Base-by-base conservation (phyloP, 2,113 vertebrate genomes). In the Saccopteryx leptura region DNA sequence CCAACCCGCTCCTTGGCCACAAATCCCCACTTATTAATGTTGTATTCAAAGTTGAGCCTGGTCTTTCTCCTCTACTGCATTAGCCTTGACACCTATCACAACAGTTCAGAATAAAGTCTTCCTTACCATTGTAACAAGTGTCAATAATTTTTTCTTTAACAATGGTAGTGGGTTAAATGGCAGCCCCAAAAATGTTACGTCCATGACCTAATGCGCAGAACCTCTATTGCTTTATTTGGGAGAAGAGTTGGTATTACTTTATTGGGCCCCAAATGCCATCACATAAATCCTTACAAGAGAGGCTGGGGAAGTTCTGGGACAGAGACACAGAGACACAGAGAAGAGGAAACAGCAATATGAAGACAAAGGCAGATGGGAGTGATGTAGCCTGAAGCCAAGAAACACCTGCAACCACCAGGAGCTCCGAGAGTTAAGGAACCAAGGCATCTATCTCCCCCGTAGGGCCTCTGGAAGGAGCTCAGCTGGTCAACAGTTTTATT, bases 141-240 rank as follows among this genome's bases (percentile, higher is more conserved):
- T 84, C 52, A 88, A 80, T 33, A 79, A 61, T n/a, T 54, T 74
- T 58, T 88, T 54, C 63, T 81, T 92, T 90, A 82, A 85, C 50
- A 88, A 56, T 6, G 11, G 17, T 71, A 92, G 56, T 31, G 8
- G 50, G 13, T 86, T 86, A 39, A 94, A 86, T 2, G 88, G 66
- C 66, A 50, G 15, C 5, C 66, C 28, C n/a, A 0, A 18, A 71
- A 84, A 63, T 58, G n/a, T 50, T 58, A 52, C 5, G 0, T 72
- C 66, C 33, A 60, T 23, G 12, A 33, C 23, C 54, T 66, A 82
- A 82, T 65, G 23, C 54, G 82, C 7, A 2, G 26, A 78, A 54
- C 50, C 31, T 93, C 14, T n/a, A 6, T 39, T 39, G 39, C 39
- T 39, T 39, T 39, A 39, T 39, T 39, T 39, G 39, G 39, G 39